Percentiles rank a stretch among this genome's conserved stretches.
Conservation (phyloP, 2,113 vertebrate species). For the Bufo gargarizans region DNA sequence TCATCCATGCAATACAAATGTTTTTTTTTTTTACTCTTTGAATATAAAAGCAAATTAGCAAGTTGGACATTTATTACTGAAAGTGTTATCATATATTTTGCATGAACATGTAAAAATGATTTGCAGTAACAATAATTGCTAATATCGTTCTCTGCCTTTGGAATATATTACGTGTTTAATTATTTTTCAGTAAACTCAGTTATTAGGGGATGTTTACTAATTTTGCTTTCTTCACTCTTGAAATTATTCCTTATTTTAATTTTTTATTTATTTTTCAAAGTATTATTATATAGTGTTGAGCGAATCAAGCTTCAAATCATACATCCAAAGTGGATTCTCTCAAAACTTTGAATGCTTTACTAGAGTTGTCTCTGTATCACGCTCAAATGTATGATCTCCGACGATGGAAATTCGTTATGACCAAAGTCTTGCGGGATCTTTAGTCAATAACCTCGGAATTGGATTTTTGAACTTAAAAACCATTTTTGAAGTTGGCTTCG, state of each 20-base stretch:
- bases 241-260: background rate
- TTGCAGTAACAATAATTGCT: background rate
- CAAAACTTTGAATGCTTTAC: no score
- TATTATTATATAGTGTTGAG: no score
- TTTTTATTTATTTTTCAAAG: no score
- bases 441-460: no score
- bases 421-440: no score
- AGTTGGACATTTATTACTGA: conserved; percentile 34
- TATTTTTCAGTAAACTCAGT: conserved; percentile 4
- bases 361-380: no score
- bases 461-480: no score
- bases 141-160: background rate
- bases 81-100: conserved; percentile 43
- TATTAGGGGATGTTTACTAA: background rate
- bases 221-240: background rate
- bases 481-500: no score
- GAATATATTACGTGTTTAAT: conserved; percentile 36
- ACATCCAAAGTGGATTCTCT: no score
- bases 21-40: conserved; percentile 3
- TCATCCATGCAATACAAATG: conserved; percentile 21
- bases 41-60: conserved; percentile 42
- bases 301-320: no score
- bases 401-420: no score
- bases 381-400: no score
- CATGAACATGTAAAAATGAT: conserved; percentile 29